Base-by-base conservation (phyloP, 92 coral and sea anemone genomes). In the Galaxea fascicularis region DNA sequence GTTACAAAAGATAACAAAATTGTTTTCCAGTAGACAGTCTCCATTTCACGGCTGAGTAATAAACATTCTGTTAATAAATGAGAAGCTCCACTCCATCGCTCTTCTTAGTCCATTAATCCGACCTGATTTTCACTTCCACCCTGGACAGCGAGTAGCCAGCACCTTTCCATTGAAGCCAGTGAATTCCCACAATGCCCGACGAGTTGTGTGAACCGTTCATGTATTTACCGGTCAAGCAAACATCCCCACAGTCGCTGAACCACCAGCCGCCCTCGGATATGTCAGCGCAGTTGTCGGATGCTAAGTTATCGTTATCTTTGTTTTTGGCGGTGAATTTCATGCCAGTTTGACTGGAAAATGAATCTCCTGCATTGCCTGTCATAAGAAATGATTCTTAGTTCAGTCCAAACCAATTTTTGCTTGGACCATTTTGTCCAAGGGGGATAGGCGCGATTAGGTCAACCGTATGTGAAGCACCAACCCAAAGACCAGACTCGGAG, bases 241-340 rank as follows among this genome's bases (percentile, higher is more conserved):
- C 80, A 51, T 85, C 39, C 68, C 90, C 92, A 65, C 96, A 93
- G 16, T 35, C 65, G 2, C 76, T 80, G 68, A 84, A 93, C 96
- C 96, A 93, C 96, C 96, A 93, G 7, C 91, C 96, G 4, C 88
- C 92, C 6, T 58, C 67, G 15, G 89, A 89, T 15, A 11, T n/a
- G 20, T 22, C 9, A 0, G 92, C 96, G 66, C 96, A 93, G 69
- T 76, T 49, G 41, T 6, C 41, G 18, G 69, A 39, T 4, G 13
- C 31, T 7, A 39, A 71, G 0, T 18, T 14, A 67, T 93, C 96
- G 68, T 92, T 87, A 45, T 92, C 95, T 27, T 52, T 84, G 21
- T 90, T 87, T 41, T 39, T 58, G 0, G 96, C 82, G 5, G 94
- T 80, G 85, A 90, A 90, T 45, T 89, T 86, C 65, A 76, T 63